Evolutionary conservation across 1,140 invertebrate genomes (phyloP).

Genomic region (Zaprionus kolodkinae): DNA sequence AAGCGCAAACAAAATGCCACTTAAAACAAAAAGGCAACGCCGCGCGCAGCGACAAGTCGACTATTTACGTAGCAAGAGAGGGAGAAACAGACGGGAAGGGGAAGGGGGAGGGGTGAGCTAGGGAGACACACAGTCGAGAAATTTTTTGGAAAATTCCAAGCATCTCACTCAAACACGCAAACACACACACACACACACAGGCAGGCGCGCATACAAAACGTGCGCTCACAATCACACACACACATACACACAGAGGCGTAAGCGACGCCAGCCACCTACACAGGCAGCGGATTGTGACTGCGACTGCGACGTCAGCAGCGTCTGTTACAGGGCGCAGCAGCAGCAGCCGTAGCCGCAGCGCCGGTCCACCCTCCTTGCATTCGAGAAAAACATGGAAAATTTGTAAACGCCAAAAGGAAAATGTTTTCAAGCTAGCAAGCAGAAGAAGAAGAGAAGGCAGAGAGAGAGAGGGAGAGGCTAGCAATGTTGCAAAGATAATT

Average conservation of each 20-base stretch:
- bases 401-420: conserved; percentile 1
- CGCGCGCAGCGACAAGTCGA: conserved; percentile 28
- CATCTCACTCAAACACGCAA: conserved; percentile 46
- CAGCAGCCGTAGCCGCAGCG: conserved; percentile 11
- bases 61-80: conserved; percentile 28
- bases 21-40: conserved; percentile 60
- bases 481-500: conserved; percentile 76
- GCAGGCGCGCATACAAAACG: background rate
- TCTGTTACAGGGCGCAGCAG: conserved; percentile 30
- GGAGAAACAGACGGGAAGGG: background rate
- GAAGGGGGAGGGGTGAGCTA: background rate
- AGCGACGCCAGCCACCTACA: conserved; percentile 30
- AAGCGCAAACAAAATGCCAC: conserved; percentile 71
- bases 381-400: conserved; percentile 8
- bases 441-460: conserved; percentile 2
- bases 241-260: too few species aligned
- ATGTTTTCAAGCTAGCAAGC: background rate
- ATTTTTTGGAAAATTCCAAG: conserved; percentile 80
- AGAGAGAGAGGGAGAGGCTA: conserved; percentile 29
- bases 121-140: conserved; percentile 50
- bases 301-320: conserved; percentile 1
- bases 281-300: conserved; percentile 10
- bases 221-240: background rate
- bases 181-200: background rate
- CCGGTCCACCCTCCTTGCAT: conserved; percentile 41